These are phyloP conservation scores for Ophion ventricosus DNA, from an alignment of 2,888 invertebrate species.

Conservation along the genomic window DNA sequence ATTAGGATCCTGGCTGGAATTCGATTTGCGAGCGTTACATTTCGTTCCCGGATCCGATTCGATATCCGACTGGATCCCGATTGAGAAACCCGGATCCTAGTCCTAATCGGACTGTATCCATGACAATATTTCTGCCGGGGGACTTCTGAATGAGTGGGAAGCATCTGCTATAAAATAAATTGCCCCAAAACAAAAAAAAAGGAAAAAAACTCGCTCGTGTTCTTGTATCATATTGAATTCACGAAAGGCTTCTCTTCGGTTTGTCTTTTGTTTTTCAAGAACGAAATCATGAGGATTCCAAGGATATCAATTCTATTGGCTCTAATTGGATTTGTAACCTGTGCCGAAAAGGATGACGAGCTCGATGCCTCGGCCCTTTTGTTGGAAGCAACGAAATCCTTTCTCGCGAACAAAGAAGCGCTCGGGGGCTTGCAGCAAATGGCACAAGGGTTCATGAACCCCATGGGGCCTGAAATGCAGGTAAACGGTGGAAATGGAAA, in stretches of 20 bases:
- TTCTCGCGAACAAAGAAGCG: slow-evolving; percentile 87
- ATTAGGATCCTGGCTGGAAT: no score
- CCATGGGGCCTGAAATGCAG: slow-evolving; percentile 86
- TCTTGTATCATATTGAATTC: neutral
- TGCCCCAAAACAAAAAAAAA: no score
- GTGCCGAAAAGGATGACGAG: slow-evolving; percentile 80
- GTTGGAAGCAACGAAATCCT: slow-evolving; percentile 88
- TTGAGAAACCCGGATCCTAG: no score
- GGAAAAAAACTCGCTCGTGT: neutral
- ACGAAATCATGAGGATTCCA: slow-evolving; percentile 74
- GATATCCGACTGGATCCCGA: no score
- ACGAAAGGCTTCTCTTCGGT: neutral
- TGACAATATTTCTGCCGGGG: no score
- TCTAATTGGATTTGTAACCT: slow-evolving; percentile 70
- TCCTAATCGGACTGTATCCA: no score
- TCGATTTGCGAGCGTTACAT: no score
- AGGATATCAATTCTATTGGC: slow-evolving; percentile 73
- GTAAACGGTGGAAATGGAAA: slow-evolving; percentile 74
- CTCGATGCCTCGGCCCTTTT: slow-evolving; percentile 87
- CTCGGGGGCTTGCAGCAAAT: slow-evolving; percentile 87
- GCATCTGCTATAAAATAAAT: no score
- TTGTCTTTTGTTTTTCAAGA: slow-evolving; percentile 43
- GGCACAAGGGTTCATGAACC: slow-evolving; percentile 87
- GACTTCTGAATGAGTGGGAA: no score
- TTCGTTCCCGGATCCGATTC: no score